Evolutionary conservation across 1,140 invertebrate species (phyloP), one percentile per base, ranked within the genome.

Genomic region (Leptopilina boulardi): DNA sequence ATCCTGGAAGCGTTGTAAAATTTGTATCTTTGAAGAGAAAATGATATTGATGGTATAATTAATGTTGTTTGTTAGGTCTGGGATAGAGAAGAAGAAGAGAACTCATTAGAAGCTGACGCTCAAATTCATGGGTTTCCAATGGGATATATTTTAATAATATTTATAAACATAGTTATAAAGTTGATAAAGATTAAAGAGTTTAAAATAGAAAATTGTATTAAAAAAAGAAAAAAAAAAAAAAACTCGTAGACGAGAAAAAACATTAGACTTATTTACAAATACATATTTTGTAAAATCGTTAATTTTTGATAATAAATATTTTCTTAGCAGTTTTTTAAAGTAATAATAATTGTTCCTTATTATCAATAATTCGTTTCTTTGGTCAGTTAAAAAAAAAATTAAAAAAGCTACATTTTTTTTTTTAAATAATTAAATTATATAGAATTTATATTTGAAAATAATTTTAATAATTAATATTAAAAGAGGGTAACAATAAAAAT

Each of bases 1-100:
- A 59, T 59, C 56, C 23, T 59, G 56, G 13, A 30, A 66, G 59
- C 59, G 59, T 66, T 66, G 59, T n/a, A n/a, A 66, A 66, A 66
- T 66, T 66, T 66, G 23, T 66, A 15, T 66, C 15, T 8, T 38
- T 66, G 23, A 6, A 15, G 8, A n/a, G 0, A 66, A 30, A 30
- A 66, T 66, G 13, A 66, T 30, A 66, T 66, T 66, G 59, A 66
- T 34, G 23, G 3, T 66, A n/a, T n/a, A 18, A 51, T 51, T 47
- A 59, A 59, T 59, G 11, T 66, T 66, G 11, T 66, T 66, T 66
- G 26, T 0, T 66, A 66, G 59, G 59, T 66, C 56, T 26, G 56
- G 56, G 5, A 26, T 59, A 23, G 56, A 15, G 23, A 15, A 6
- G 59, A 30, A 66, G 59, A 66, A 26, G 59, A 30, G 26, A 66